Percentiles rank a stretch among this genome's conserved stretches.
Evolutionary conservation across 2,888 invertebrate genomes (phyloP).

Genomic region (Ichneumoninae sp.): DNA sequence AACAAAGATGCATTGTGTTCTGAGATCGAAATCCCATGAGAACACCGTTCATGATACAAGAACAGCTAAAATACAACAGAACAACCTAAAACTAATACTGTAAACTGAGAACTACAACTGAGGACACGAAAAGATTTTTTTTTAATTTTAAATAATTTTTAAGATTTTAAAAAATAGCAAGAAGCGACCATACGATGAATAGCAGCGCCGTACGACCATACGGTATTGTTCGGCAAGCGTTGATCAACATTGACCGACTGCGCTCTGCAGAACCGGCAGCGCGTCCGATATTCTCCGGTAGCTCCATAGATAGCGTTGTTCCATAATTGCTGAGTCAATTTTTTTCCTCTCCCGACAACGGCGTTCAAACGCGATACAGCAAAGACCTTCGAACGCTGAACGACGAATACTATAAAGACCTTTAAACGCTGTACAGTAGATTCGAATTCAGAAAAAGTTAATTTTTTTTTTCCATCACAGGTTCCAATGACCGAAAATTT

Average conservation of each 20-base stretch:
- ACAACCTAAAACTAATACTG: too few species aligned
- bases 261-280: slow-evolving; percentile 12
- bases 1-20: too few species aligned
- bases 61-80: too few species aligned
- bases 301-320: slow-evolving; percentile 11
- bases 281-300: background rate
- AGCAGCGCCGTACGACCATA: background rate
- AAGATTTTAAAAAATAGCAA: too few species aligned
- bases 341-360: background rate
- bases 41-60: too few species aligned
- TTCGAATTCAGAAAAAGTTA: background rate
- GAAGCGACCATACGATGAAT: background rate
- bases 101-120: too few species aligned
- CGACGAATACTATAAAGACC: too few species aligned
- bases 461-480: background rate
- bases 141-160: too few species aligned
- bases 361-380: background rate
- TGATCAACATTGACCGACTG: slow-evolving; percentile 2
- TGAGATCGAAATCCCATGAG: too few species aligned
- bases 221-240: background rate
- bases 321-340: background rate
- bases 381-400: too few species aligned
- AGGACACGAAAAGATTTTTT: too few species aligned
- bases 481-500: background rate
- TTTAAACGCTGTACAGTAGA: too few species aligned